These are phyloP conservation scores for Myotis lucifugus DNA, from an alignment of 2,113 vertebrate genomes.

Conservation along the genomic window DNA sequence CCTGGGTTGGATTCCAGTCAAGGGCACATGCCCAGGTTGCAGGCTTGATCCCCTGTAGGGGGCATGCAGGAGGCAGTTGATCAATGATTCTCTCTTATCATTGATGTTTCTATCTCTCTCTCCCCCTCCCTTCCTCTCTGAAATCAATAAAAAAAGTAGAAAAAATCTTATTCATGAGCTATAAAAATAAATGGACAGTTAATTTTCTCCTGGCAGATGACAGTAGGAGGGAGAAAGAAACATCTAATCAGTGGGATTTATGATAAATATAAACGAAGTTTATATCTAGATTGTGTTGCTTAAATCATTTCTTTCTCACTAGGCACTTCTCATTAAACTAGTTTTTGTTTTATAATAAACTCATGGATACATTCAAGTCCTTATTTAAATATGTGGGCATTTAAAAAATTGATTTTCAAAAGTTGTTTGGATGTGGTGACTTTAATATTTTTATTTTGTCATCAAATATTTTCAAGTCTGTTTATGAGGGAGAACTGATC, in stretches of 20 bases:
- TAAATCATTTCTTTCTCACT: slow-evolving; percentile 32
- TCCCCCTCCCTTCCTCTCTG: too few species aligned
- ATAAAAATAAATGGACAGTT: slow-evolving; percentile 22
- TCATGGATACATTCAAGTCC: background rate
- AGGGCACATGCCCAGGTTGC: too few species aligned
- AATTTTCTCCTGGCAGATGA: slow-evolving; percentile 48
- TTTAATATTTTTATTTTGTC: slow-evolving; percentile 39
- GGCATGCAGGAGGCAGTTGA: too few species aligned
- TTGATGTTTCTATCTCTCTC: too few species aligned
- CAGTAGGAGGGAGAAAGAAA: slow-evolving; percentile 19
- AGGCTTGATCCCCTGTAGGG: too few species aligned
- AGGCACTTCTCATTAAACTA: slow-evolving; percentile 1
- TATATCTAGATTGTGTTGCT: background rate
- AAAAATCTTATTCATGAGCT: slow-evolving; percentile 34
- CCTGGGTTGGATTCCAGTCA: too few species aligned
- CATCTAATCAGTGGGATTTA: slow-evolving; percentile 30
- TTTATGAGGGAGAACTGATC: slow-evolving; percentile 16
- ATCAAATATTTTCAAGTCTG: background rate
- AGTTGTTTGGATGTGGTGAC: background rate
- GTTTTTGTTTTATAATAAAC: slow-evolving; percentile 43
- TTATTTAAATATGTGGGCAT: slow-evolving; percentile 31
- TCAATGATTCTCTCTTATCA: too few species aligned
- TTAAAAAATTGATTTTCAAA: slow-evolving; percentile 28
- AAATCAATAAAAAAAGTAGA: too few species aligned
- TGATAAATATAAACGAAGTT: slow-evolving; percentile 50